Percentiles rank a stretch among this genome's conserved stretches.
Conservation (phyloP, 2,888 invertebrate genomes). For the Aleiodes leptofemur region DNA sequence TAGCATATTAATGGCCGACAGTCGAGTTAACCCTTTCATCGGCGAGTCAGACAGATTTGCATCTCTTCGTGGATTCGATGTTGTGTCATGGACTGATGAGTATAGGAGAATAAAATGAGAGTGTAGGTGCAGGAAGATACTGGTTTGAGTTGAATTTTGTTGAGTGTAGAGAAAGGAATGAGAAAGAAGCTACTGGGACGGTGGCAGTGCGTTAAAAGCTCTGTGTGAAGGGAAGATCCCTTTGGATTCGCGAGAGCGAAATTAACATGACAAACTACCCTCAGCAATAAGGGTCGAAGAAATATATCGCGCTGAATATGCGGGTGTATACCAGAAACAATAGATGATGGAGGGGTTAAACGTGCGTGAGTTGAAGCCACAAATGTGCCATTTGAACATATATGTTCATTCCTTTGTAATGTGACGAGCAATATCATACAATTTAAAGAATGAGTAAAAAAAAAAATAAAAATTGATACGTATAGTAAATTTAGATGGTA, state of each 20-base stretch:
- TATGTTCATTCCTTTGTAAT: constrained; percentile 14
- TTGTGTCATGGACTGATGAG: constrained; percentile 49
- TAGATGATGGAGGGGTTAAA: constrained; percentile 64
- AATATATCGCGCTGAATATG: constrained; percentile 73
- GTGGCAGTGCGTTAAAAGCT: constrained; percentile 76
- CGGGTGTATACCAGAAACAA: constrained; percentile 74
- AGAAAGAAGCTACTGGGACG: constrained; percentile 59
- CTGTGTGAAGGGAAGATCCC: constrained; percentile 50
- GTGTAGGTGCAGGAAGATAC: neutral
- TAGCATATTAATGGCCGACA: constrained; percentile 76
- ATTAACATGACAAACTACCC: constrained; percentile 76
- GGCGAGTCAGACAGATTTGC: constrained; percentile 72
- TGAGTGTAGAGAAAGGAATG: constrained; percentile 40
- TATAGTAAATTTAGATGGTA: constrained; percentile 58
- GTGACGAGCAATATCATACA: neutral
- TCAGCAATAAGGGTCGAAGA: constrained; percentile 74
- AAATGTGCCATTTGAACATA: constrained; percentile 28
- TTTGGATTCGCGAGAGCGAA: constrained; percentile 71
- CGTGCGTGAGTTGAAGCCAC: constrained; percentile 45
- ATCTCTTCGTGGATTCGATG: constrained; percentile 61
- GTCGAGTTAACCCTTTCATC: constrained; percentile 76
- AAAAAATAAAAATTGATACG: constrained; percentile 51
- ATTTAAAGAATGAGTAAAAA: neutral
- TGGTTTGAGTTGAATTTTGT: constrained; percentile 9
- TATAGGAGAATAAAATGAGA: constrained; percentile 45